A percentile compares a stretch with the other conserved stretches of the same genome.
These are phyloP conservation scores for Hemithea aestivaria DNA, from an alignment of 2,888 invertebrate genomes.

Conservation along the genomic window DNA sequence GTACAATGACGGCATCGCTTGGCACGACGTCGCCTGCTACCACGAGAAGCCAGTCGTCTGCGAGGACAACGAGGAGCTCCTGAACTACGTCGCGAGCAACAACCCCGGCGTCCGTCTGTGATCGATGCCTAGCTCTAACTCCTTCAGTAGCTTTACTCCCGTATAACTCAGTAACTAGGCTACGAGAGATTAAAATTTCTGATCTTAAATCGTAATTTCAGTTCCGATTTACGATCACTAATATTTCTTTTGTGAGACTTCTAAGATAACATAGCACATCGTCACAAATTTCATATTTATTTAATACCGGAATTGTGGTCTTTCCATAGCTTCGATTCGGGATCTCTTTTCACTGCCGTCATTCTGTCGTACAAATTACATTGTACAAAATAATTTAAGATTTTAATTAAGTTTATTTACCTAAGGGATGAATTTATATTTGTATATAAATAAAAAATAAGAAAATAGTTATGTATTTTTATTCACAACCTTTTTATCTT, in stretches of 20 bases:
- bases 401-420: conserved; percentile 61
- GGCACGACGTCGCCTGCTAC: conserved; percentile 96
- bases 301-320: conserved; percentile 11
- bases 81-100: conserved; percentile 90
- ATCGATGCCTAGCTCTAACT: conserved; percentile 35
- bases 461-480: conserved; percentile 30
- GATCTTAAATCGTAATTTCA: too few relatives aligned
- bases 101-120: conserved; percentile 91
- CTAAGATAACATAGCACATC: background rate
- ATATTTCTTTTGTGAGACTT: too few relatives aligned
- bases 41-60: conserved; percentile 95
- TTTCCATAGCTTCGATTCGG: conserved; percentile 38
- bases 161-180: background rate
- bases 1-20: conserved; percentile 95
- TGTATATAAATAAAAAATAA: conserved; percentile 68
- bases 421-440: conserved; percentile 67
- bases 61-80: conserved; percentile 93
- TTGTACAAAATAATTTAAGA: conserved; percentile 66
- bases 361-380: conserved; percentile 51
- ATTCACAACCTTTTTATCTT: conserved; percentile 5
- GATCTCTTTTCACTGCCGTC: conserved; percentile 58
- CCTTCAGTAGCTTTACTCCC: conserved; percentile 6
- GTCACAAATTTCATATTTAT: conserved; percentile 18
- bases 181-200: too few relatives aligned
- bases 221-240: too few relatives aligned